Evolutionary conservation across 1,140 invertebrate species (phyloP).

Genomic region (Drusus annulatus): DNA sequence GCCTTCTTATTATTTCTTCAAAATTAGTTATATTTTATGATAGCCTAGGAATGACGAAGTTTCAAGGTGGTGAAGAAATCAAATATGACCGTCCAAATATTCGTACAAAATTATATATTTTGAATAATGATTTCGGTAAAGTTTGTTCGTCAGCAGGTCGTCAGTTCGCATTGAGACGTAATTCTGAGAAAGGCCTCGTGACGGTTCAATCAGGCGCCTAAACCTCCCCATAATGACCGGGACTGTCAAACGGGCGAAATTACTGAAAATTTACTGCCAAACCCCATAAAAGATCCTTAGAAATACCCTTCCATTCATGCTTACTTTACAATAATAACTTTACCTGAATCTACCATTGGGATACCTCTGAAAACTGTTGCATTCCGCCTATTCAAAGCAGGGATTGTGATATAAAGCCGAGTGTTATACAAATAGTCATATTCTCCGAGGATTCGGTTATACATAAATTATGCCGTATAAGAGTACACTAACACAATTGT

Average conservation of each 20-base stretch:
- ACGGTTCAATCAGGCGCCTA: constrained; percentile 22
- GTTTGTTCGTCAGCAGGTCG: too few species aligned
- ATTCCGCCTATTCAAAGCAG: constrained; percentile 4
- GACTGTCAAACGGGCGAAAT: constrained; percentile 25
- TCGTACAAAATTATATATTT: too few species aligned
- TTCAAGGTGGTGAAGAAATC: too few species aligned
- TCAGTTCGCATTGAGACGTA: background rate
- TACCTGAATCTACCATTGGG: constrained; percentile 3
- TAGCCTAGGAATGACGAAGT: too few species aligned
- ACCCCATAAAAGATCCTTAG: background rate
- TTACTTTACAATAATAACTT: constrained; percentile 23
- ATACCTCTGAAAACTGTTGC: constrained; percentile 35
- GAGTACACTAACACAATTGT: constrained; percentile 6
- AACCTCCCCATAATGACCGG: background rate
- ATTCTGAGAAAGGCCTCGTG: background rate
- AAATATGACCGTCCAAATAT: too few species aligned
- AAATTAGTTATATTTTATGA: too few species aligned
- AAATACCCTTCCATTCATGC: constrained; percentile 18
- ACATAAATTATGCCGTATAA: background rate
- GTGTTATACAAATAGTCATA: constrained; percentile 20
- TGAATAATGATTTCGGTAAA: too few species aligned
- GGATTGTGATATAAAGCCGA: constrained; percentile 12
- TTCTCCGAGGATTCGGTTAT: constrained; percentile 8
- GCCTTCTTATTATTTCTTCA: too few species aligned
- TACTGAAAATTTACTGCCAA: constrained; percentile 28